Evolutionary conservation across 2,888 invertebrate species (phyloP).

Genomic region (Eurytoma adleriae): DNA sequence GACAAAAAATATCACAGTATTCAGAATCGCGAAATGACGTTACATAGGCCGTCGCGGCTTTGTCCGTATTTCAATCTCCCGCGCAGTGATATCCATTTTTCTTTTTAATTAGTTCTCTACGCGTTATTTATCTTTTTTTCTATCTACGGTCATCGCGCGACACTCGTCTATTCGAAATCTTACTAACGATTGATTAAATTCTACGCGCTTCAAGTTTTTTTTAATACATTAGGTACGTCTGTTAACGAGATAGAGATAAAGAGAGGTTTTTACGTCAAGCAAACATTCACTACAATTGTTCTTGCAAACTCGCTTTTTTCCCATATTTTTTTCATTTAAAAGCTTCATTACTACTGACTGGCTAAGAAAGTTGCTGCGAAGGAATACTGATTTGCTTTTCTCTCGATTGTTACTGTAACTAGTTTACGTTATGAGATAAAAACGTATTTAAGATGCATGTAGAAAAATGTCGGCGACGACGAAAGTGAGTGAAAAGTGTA

Average conservation of each 20-base stretch:
- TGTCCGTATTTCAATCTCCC: conserved; percentile 55
- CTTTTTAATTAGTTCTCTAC: conserved; percentile 29
- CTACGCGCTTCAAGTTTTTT: conserved; percentile 65
- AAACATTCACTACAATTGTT: conserved; percentile 25
- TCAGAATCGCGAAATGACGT: conserved; percentile 68
- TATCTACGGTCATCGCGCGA: conserved; percentile 26
- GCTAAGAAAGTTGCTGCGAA: conserved; percentile 46
- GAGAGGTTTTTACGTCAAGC: background rate
- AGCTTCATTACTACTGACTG: conserved; percentile 32
- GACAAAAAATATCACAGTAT: conserved; percentile 74
- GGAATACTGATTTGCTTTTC: conserved; percentile 45
- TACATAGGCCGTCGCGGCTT: conserved; percentile 63
- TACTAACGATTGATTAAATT: conserved; percentile 57
- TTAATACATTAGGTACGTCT: conserved; percentile 16
- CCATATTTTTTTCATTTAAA: background rate
- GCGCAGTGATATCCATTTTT: conserved; percentile 6
- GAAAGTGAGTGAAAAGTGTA: conserved; percentile 21
- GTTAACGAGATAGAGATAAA: background rate
- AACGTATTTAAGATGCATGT: conserved; percentile 37
- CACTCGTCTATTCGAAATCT: conserved; percentile 41
- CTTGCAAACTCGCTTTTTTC: conserved; percentile 21
- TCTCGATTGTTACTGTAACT: conserved; percentile 9
- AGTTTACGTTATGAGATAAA: conserved; percentile 22
- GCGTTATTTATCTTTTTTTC: conserved; percentile 19
- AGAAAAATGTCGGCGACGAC: conserved; percentile 29